phyloP scores from a whole-genome alignment of 2,797 vertebrate species.

The Serranus cabrilla region DNA sequence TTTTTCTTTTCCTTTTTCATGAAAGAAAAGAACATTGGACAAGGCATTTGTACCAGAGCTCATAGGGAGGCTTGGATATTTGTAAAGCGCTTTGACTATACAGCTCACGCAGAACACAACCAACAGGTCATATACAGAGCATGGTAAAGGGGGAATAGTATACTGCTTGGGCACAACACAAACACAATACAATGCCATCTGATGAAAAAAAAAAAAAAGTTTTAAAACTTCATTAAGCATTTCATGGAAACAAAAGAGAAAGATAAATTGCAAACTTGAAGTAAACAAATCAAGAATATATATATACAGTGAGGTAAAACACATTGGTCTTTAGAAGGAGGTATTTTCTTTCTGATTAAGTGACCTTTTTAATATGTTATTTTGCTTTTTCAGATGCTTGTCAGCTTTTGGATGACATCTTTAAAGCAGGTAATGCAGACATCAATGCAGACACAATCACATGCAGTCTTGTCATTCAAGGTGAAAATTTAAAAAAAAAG shows the following conservation, averaged over 20 bases:
- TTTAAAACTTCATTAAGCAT: constrained; percentile 79
- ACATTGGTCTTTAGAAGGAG: constrained; percentile 96
- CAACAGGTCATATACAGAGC: constrained; percentile 85
- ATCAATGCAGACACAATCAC: constrained; percentile 76
- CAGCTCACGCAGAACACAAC: constrained; percentile 84
- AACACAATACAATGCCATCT: constrained; percentile 81
- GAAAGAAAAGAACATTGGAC: constrained; percentile 75
- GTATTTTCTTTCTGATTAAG: constrained; percentile 87
- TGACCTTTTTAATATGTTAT: constrained; percentile 78
- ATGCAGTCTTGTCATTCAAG: constrained; percentile 80
- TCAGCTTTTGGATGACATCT: constrained; percentile 74
- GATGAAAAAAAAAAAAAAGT: constrained; percentile 79
- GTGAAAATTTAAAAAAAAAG: constrained; percentile 67
- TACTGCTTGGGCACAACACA: constrained; percentile 83
- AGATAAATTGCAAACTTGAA: constrained; percentile 86
- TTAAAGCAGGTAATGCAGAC: constrained; percentile 81
- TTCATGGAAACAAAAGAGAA: constrained; percentile 89
- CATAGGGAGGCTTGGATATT: constrained; percentile 80
- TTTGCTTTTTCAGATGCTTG: constrained; percentile 67
- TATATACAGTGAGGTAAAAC: constrained; percentile 96
- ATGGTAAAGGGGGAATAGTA: constrained; percentile 80
- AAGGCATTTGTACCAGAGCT: constrained; percentile 89
- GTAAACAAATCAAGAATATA: constrained; percentile 92
- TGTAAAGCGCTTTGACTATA: constrained; percentile 87
- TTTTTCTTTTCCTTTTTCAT: constrained; percentile 34